Base-by-base conservation (phyloP, 2,888 invertebrate species). In the Trilocha varians region DNA sequence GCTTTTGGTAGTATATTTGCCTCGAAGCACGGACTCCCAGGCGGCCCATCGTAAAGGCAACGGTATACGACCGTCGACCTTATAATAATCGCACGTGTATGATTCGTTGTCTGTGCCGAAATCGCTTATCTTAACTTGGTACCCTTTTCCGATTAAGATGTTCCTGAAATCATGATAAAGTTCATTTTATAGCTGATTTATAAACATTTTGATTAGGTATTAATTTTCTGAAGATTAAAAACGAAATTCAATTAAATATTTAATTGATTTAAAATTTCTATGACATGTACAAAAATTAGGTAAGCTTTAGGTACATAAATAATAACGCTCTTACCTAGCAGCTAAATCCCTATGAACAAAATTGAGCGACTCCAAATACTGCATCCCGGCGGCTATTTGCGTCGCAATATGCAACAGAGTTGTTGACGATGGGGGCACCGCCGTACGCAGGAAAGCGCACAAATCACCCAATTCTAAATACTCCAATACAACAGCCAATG, bases 311-410 rank as follows among this genome's bases (percentile, higher is more conserved):
- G n/a, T n/a, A n/a, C n/a, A n/a, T n/a, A n/a, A n/a, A n/a, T n/a
- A n/a, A n/a, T n/a, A n/a, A n/a, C n/a, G 14, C 11, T 43, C 52
- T 66, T 59, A 91, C 89, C 93, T 90, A 33, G 96, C 92, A 39
- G 96, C 95, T 58, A 96, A 82, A 78, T 97, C 96, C 37, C 96
- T 88, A 73, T 97, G 97, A 38, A 97, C 96, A 70, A 96, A 96
- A 79, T 95, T 94, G 52, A 95, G 87, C 38, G 93, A 90, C 80
- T 97, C 97, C 59, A 97, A 83, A 73, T 96, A 96, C 62, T 93
- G 90, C 95, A 96, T 96, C 11, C 96, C 96, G 3, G 93, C 92
- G 1, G 96, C 93, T 50, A 97, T 91, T 77, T 97, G 95, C 92
- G 91, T 89, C 36, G 93, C 93, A 78, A 95, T 90, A 77, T 92